Conservation (phyloP, 35 echinoderm and acorn worm species). For the Stichopus chloronotus region DNA sequence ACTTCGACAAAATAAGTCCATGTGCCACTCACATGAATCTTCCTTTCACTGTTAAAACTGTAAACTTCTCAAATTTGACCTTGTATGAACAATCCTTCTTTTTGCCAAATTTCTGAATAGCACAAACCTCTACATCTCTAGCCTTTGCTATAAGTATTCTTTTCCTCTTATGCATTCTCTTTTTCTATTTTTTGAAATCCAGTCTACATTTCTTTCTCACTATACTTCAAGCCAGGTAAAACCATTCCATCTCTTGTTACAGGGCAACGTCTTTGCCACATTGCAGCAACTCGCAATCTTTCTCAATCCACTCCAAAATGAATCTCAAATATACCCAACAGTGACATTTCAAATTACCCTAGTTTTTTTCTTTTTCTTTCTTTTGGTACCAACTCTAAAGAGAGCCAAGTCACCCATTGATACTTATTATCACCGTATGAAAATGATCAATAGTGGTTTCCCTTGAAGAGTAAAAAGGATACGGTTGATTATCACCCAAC, state of each 20-base stretch:
- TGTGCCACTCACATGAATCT: too few relatives aligned
- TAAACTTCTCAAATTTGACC: not conserved
- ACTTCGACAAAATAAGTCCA: too few relatives aligned
- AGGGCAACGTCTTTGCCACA: not conserved
- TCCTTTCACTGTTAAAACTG: too few relatives aligned
- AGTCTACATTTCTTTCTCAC: not conserved
- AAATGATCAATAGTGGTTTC: conserved; percentile 31
- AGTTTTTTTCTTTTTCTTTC: not conserved
- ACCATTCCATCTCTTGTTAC: not conserved
- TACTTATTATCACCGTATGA: not conserved
- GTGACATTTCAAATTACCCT: conserved; percentile 52
- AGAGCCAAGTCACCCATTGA: not conserved
- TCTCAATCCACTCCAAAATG: not conserved
- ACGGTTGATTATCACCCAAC: conserved; percentile 2
- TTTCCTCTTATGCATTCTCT: not conserved
- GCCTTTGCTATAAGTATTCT: not conserved
- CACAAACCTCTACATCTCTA: too few relatives aligned
- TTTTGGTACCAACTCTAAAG: not conserved
- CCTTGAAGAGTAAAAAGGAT: not conserved
- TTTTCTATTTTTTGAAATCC: not conserved
- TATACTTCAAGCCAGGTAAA: not conserved
- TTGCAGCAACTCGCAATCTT: too few relatives aligned
- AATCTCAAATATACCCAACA: conserved; percentile 11
- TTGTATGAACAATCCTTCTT: not conserved
- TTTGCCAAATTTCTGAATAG: not conserved